Conservation (phyloP, 2,888 invertebrate genomes). For the Drosophila mimetica region DNA sequence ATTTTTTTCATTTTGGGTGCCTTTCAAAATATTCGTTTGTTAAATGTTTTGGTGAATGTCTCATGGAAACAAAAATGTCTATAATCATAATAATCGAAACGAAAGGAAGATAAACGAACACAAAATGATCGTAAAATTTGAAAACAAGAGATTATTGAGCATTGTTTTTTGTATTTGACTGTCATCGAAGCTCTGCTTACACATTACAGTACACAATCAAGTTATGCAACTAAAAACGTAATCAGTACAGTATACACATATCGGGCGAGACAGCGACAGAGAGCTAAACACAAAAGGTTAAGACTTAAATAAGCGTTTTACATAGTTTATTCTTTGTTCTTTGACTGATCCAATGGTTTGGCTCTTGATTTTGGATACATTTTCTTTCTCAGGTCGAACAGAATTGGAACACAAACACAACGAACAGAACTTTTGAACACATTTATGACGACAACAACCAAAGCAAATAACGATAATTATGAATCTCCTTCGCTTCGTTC, state of each 20-base stretch:
- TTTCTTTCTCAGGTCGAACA: conserved; percentile 36
- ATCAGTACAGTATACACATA: conserved; percentile 48
- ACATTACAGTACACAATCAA: conserved; percentile 81
- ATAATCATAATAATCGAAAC: conserved; percentile 14
- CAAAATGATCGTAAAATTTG: conserved; percentile 1
- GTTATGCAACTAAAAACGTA: conserved; percentile 58
- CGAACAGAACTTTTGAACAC: conserved; percentile 67
- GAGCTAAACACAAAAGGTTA: conserved; percentile 42
- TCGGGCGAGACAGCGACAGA: conserved; percentile 63
- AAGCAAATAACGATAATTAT: conserved; percentile 75
- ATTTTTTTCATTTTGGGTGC: conserved; percentile 52
- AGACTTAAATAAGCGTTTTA: conserved; percentile 29
- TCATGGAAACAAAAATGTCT: conserved; percentile 47
- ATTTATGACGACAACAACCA: conserved; percentile 77
- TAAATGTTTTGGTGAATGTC: conserved; percentile 71
- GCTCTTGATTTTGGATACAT: conserved; percentile 19
- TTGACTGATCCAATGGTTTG: conserved; percentile 30
- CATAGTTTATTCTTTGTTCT: conserved; percentile 10
- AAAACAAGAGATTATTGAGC: conserved; percentile 48
- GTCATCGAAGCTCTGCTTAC: conserved; percentile 82
- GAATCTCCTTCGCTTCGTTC: conserved; percentile 50
- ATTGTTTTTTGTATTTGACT: conserved; percentile 65
- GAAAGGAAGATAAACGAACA: conserved; percentile 4
- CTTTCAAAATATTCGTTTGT: conserved; percentile 63
- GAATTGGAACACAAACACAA: conserved; percentile 70